Percentiles rank a stretch among this genome's conserved stretches.
Evolutionary conservation across 2,888 invertebrate genomes (phyloP).

Genomic region (Blomia tropicalis): DNA sequence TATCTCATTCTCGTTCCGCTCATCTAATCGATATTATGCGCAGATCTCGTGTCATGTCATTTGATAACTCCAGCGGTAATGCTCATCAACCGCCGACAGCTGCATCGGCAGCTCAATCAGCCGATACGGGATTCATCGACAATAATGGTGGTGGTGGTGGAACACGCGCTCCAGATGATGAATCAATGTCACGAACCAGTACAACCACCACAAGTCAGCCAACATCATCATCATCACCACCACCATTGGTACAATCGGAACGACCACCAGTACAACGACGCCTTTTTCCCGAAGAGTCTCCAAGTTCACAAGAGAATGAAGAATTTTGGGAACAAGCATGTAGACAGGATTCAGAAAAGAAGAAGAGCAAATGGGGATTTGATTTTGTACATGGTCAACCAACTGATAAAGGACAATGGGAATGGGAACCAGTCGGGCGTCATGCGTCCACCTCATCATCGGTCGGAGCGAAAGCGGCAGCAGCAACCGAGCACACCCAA

Average conservation of each 20-base stretch:
- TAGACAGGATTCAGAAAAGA: neutral
- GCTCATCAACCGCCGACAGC: neutral
- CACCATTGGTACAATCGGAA: too few species aligned
- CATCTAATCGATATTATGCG: neutral
- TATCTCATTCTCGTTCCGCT: neutral
- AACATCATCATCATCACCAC: too few species aligned
- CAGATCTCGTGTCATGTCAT: constrained; percentile 11
- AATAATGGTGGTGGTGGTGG: neutral
- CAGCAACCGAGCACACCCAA: neutral
- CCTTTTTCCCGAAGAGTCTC: neutral
- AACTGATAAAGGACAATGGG: neutral
- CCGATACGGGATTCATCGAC: neutral
- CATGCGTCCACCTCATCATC: neutral
- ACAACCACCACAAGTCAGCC: too few species aligned
- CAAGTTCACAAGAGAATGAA: neutral
- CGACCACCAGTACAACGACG: neutral
- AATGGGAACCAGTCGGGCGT: too few species aligned
- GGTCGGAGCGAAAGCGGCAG: neutral
- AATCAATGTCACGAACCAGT: too few species aligned
- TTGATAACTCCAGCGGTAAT: constrained; percentile 5
- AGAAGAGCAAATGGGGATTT: neutral
- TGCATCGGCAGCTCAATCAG: neutral
- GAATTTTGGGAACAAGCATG: neutral
- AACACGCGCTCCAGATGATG: too few species aligned
- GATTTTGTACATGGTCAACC: neutral